Percentiles rank a stretch among this genome's conserved stretches.
Evolutionary conservation across 2,888 invertebrate genomes (phyloP).

Genomic region (Gari tellinella): DNA sequence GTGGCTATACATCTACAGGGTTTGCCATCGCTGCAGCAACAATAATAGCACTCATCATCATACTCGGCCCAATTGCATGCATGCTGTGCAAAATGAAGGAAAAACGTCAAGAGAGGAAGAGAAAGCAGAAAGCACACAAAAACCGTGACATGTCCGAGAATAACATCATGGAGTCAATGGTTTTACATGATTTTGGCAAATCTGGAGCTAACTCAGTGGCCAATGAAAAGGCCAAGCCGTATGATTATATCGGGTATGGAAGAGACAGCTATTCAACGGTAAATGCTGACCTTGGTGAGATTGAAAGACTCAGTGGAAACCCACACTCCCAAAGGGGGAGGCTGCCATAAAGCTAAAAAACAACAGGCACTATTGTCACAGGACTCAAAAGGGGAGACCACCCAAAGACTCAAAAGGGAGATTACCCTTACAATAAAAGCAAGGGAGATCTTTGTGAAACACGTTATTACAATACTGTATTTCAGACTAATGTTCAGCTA

Average conservation of each 20-base stretch:
- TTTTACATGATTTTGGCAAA: conserved; percentile 73
- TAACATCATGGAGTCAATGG: conserved; percentile 75
- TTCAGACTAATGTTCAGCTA: no score
- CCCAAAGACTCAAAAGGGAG: no score
- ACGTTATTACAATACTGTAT: no score
- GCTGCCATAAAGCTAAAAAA: background rate
- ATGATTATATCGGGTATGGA: background rate
- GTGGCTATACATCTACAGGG: conserved; percentile 38
- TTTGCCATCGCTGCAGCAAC: conserved; percentile 73
- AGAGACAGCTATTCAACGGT: conserved; percentile 9
- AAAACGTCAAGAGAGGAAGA: conserved; percentile 60
- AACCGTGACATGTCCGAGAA: conserved; percentile 51
- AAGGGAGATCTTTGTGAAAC: no score
- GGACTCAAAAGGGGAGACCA: no score
- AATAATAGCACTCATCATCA: conserved; percentile 70
- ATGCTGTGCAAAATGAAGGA: conserved; percentile 70
- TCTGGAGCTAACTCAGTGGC: conserved; percentile 24
- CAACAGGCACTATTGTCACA: no score
- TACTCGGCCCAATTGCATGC: conserved; percentile 75
- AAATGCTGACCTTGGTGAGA: conserved; percentile 27
- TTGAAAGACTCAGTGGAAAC: conserved; percentile 31
- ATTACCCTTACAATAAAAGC: no score
- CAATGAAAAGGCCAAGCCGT: conserved; percentile 34
- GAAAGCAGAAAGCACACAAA: conserved; percentile 52
- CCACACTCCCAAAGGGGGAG: conserved; percentile 11